phyloP scores from a whole-genome alignment of 2,113 vertebrate species.

The Electrona antarctica region DNA sequence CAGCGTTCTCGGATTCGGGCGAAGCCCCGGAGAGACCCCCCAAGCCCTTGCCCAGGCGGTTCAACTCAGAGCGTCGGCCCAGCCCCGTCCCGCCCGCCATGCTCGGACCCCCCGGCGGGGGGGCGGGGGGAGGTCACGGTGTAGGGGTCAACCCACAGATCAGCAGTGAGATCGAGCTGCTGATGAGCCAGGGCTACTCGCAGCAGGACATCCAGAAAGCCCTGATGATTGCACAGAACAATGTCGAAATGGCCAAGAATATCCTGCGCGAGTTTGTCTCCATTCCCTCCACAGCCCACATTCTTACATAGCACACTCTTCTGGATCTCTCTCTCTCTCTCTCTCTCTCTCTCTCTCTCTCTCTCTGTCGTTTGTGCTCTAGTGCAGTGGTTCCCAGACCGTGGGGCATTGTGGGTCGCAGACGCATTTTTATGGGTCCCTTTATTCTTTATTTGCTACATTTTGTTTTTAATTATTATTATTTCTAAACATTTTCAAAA shows the following conservation, averaged over 20 bases:
- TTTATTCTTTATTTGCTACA: too few relatives aligned
- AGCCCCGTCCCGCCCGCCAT: constrained; percentile 79
- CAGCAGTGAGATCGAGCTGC: constrained; percentile 92
- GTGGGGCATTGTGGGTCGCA: too few relatives aligned
- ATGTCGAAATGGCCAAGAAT: constrained; percentile 98
- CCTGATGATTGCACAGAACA: constrained; percentile 97
- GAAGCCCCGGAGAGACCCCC: constrained; percentile 94
- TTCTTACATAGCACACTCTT: constrained; percentile 88
- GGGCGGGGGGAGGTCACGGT: constrained; percentile 33
- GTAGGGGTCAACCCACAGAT: constrained; percentile 82
- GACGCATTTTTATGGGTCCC: too few relatives aligned
- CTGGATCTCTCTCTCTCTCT: background rate
- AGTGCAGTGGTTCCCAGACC: too few relatives aligned
- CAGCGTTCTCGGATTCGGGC: constrained; percentile 82
- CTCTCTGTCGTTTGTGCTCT: constrained; percentile 4
- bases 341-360: constrained; percentile 1
- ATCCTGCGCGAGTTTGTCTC: constrained; percentile 98
- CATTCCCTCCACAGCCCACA: constrained; percentile 89
- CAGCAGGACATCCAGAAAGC: constrained; percentile 99
- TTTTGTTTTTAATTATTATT: too few relatives aligned
- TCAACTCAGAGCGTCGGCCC: constrained; percentile 89
- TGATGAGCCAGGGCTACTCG: constrained; percentile 97
- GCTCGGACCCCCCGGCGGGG: background rate
- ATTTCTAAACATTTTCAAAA: too few relatives aligned
- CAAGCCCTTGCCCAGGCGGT: constrained; percentile 91